These are phyloP conservation scores for Siniperca obscura DNA, from an alignment of 2,797 vertebrate genomes.

Conservation along the genomic window DNA sequence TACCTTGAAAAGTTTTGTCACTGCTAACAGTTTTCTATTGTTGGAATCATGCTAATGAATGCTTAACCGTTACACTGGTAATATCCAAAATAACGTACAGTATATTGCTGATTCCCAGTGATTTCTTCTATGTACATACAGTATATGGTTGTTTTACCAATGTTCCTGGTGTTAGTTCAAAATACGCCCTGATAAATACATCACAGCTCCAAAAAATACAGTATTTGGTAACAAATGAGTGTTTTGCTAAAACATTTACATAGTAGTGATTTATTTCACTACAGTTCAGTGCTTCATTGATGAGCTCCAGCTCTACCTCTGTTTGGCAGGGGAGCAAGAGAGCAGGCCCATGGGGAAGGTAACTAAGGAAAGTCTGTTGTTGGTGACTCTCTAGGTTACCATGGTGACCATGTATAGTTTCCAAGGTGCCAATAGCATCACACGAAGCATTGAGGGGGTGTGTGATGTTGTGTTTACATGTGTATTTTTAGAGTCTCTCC, in stretches of 20 bases:
- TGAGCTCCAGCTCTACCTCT: conserved; percentile 8
- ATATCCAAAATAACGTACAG: background rate
- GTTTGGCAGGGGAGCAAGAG: conserved; percentile 28
- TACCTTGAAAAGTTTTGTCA: background rate
- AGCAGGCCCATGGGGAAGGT: conserved; percentile 49
- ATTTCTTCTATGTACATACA: background rate
- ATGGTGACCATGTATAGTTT: conserved; percentile 64
- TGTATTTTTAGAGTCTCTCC: conserved; percentile 60
- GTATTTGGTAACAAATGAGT: background rate
- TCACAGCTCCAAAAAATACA: background rate
- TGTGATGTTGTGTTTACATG: conserved; percentile 44
- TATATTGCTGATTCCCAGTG: background rate
- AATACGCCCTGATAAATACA: background rate
- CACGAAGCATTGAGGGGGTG: conserved; percentile 25
- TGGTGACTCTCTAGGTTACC: conserved; percentile 66
- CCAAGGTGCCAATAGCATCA: conserved; percentile 68
- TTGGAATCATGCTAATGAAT: background rate
- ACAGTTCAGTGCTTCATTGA: conserved; percentile 15
- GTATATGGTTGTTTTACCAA: background rate
- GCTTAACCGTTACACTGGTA: background rate
- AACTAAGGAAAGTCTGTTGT: conserved; percentile 73
- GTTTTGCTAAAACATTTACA: background rate
- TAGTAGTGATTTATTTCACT: background rate
- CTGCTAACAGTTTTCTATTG: background rate
- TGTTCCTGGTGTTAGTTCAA: background rate